Conservation (phyloP, 2,888 invertebrate species). For the Leucophora obtusa region DNA sequence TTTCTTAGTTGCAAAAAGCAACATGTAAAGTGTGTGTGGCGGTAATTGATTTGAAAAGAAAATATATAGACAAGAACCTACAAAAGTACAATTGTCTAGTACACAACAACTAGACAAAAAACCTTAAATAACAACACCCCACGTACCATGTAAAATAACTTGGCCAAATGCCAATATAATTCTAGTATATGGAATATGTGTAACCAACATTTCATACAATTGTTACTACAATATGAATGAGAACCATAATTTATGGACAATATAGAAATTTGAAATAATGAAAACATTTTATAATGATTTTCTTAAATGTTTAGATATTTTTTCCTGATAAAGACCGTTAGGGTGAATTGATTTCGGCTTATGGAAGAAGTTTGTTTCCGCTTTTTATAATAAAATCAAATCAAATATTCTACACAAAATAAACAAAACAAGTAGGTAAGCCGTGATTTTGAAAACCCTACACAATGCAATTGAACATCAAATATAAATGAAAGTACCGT, state of each 20-base stretch:
- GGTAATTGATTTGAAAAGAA: slow-evolving; percentile 31
- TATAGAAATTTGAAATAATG: slow-evolving; percentile 1
- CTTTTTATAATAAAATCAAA: too few species aligned
- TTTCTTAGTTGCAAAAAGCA: slow-evolving; percentile 29
- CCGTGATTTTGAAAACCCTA: too few species aligned
- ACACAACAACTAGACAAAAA: slow-evolving; percentile 32
- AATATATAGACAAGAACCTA: slow-evolving; percentile 26
- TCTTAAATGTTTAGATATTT: too few species aligned
- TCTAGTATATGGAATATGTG: not conserved
- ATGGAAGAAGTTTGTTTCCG: too few species aligned
- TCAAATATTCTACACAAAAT: too few species aligned
- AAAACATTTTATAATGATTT: too few species aligned
- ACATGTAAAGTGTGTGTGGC: slow-evolving; percentile 46
- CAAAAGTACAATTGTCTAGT: slow-evolving; percentile 18
- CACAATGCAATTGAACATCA: too few species aligned
- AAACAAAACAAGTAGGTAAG: too few species aligned
- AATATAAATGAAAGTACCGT: too few species aligned
- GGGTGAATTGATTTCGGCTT: too few species aligned
- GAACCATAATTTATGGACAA: slow-evolving; percentile 15
- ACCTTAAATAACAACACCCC: slow-evolving; percentile 55
- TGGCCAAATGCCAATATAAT: slow-evolving; percentile 54
- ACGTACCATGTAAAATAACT: slow-evolving; percentile 54
- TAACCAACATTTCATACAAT: slow-evolving; percentile 2
- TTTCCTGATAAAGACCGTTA: too few species aligned
- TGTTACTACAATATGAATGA: not conserved